A percentile compares a stretch with the other conserved stretches of the same genome.
phyloP scores from a whole-genome alignment of 2,113 vertebrate genomes.

The Cephalopterus ornatus region DNA sequence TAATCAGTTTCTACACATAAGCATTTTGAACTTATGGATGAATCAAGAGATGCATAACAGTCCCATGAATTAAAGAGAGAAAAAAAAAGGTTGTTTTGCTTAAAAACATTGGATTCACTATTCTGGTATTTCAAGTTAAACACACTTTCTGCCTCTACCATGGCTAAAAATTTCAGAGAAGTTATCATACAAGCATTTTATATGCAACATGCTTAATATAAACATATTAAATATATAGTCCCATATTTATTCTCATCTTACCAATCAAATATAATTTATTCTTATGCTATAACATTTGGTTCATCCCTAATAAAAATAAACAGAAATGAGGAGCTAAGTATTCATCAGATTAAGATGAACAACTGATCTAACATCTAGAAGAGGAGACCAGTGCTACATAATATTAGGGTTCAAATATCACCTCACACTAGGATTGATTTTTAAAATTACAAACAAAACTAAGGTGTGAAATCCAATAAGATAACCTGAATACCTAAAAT shows the following conservation, averaged over 20 bases:
- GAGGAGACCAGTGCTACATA: background rate
- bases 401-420: background rate
- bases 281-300: background rate
- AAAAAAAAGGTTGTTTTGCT: background rate
- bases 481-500: background rate
- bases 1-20: background rate
- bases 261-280: background rate
- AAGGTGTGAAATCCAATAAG: background rate
- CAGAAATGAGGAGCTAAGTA: background rate
- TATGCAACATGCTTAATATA: background rate
- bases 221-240: background rate
- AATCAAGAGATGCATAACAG: background rate
- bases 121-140: background rate
- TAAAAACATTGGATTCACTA: background rate
- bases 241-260: background rate
- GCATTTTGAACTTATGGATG: background rate
- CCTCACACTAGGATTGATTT: background rate
- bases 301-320: background rate
- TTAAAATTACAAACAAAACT: background rate
- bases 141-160: background rate
- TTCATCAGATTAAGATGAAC: background rate
- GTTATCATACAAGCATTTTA: background rate
- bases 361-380: background rate
- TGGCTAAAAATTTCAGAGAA: background rate
- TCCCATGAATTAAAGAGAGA: background rate